These are phyloP conservation scores for Anseranas semipalmata DNA, from an alignment of 2,113 vertebrate genomes.

Conservation along the genomic window DNA sequence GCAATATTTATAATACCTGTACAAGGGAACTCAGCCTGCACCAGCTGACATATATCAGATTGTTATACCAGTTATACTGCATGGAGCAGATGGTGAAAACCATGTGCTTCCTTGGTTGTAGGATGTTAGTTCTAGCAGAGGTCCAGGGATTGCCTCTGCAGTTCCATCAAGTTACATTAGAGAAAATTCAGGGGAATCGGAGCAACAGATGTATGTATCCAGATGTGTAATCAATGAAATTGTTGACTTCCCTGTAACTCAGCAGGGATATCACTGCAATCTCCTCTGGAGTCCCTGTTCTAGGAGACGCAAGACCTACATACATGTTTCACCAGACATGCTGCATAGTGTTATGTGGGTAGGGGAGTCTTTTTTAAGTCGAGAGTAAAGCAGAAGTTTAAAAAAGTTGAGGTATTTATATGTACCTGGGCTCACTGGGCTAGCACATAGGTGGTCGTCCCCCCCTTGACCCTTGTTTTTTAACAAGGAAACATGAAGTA, in stretches of 20 bases:
- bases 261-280: background rate
- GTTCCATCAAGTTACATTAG: background rate
- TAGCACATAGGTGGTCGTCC: background rate
- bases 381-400: background rate
- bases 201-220: background rate
- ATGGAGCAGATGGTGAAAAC: background rate
- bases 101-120: background rate
- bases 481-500: background rate
- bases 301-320: background rate
- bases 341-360: background rate
- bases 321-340: background rate
- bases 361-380: background rate
- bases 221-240: background rate
- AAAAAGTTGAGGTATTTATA: background rate
- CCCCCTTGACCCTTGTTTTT: background rate
- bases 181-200: background rate
- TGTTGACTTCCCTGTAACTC: background rate
- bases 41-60: accelerated
- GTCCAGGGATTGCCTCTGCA: background rate
- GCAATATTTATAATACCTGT: background rate
- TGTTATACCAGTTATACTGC: background rate
- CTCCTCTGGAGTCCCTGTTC: background rate
- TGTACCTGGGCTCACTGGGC: background rate
- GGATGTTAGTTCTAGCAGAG: background rate
- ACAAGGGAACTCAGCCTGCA: background rate